A percentile compares a stretch with the other conserved stretches of the same genome.
Conservation (phyloP, 2,113 vertebrate genomes). For the Ivindomyrus marchei region DNA sequence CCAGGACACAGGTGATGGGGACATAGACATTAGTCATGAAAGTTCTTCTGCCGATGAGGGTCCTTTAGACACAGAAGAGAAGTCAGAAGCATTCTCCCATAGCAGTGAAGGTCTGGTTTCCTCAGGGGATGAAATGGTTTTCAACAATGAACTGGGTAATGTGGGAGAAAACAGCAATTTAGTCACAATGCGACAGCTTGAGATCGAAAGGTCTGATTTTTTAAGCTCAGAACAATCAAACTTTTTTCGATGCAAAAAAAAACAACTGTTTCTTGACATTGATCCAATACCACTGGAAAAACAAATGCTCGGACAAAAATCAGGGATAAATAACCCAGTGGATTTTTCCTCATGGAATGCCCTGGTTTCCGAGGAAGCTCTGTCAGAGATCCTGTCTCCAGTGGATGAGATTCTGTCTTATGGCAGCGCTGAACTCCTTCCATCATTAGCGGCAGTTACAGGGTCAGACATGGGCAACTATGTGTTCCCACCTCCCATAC, state of each 20-base stretch:
- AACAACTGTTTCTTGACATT: not conserved
- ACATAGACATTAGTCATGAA: constrained; percentile 16
- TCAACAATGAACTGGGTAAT: constrained; percentile 18
- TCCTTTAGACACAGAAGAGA: constrained; percentile 17
- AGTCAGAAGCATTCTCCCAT: constrained; percentile 29
- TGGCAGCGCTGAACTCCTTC: constrained; percentile 52
- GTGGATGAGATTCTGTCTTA: constrained; percentile 59
- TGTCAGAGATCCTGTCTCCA: constrained; percentile 56
- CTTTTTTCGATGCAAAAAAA: not conserved
- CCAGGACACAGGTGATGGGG: constrained; percentile 2
- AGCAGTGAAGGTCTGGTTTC: constrained; percentile 34
- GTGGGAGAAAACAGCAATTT: not conserved
- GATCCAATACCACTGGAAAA: not conserved
- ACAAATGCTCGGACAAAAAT: not conserved
- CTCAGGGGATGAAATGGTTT: constrained; percentile 33
- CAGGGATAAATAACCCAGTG: not conserved
- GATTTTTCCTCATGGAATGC: not conserved
- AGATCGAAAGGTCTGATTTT: not conserved
- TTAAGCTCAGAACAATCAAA: not conserved
- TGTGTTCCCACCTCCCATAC: constrained; percentile 32
- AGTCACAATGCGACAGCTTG: not conserved
- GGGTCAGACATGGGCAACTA: constrained; percentile 2
- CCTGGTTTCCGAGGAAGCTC: not conserved
- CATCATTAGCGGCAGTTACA: constrained; percentile 34
- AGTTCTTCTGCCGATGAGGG: constrained; percentile 8